These are phyloP conservation scores for Phylloscopus trochilus DNA, from an alignment of 2,113 vertebrate genomes.

Conservation along the genomic window DNA sequence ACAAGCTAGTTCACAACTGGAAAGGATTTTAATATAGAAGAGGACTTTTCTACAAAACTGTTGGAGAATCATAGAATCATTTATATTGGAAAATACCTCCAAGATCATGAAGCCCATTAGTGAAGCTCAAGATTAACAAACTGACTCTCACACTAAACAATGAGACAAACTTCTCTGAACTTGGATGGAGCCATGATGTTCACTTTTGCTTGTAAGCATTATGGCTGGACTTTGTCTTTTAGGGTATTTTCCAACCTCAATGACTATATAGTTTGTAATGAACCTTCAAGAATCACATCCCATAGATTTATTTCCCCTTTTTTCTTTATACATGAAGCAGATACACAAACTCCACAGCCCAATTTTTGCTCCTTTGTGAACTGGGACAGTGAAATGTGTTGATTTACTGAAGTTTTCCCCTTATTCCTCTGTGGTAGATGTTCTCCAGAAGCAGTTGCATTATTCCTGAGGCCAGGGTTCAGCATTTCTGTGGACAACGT, in stretches of 20 bases:
- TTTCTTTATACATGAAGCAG: neutral
- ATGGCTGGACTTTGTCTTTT: neutral
- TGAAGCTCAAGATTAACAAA: neutral
- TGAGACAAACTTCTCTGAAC: neutral
- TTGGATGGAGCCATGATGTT: fast-evolving
- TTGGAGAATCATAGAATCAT: neutral
- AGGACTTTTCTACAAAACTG: neutral
- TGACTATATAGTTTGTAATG: neutral
- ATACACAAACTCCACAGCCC: neutral
- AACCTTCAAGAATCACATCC: neutral
- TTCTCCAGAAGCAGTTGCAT: neutral
- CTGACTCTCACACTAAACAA: neutral
- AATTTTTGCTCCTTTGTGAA: neutral
- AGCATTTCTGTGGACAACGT: neutral
- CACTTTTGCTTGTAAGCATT: neutral
- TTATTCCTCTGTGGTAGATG: neutral
- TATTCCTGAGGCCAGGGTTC: neutral
- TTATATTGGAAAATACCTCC: neutral
- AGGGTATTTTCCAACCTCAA: neutral
- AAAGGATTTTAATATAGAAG: neutral
- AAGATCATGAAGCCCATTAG: neutral
- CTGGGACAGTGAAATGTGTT: neutral
- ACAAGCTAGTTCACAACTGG: neutral
- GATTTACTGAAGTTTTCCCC: neutral
- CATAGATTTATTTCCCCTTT: neutral